Base-by-base conservation (phyloP, 1,140 invertebrate species). In the Potamilus streckersoni region DNA sequence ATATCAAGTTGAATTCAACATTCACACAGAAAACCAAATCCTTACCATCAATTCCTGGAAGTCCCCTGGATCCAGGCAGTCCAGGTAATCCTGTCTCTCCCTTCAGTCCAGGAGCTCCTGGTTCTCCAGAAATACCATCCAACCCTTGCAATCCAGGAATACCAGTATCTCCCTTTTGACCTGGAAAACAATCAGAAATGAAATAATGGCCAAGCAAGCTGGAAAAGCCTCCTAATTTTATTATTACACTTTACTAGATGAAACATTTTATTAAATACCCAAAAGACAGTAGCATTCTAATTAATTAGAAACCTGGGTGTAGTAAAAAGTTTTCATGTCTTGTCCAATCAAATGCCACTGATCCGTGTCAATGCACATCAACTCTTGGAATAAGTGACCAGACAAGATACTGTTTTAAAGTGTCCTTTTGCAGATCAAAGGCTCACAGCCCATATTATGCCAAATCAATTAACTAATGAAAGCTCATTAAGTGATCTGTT, bases 141-240 rank as follows among this genome's bases (percentile, higher is more conserved):
- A 75, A 20, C 62, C 83, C 83, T 20, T 74, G 69, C 61, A 79
- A 66, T 56, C 81, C 75, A 57, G 73, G 23, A 5, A 72, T 38
- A 57, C 80, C 83, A 16, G 23, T 20, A 19, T 79, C 64, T 62
- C 83, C 83, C 61, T 84, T 84, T n/a, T 74, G 74, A 74, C 80
- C 80, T 81, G 60, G 2, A 68, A 60, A 19, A 61, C 70, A 71
- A 19, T 2, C 2, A 2, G 6, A 55, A 31, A 14, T 15, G 23
- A 68, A 62, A 58, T 23, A 49, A 19, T 57, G 58, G 61, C 23
- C 66, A 66, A 38, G 56, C 13, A 69, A 60, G 19, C 68, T 59
- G 27, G 27, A 49, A 65, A 4, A 55, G 14, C 60, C 6, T 62
- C 0, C 4, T 62, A 62, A 11, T 62, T 62, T 62, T 62, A n/a